Conservation (phyloP, 2,797 vertebrate species). For the Squalus acanthias region DNA sequence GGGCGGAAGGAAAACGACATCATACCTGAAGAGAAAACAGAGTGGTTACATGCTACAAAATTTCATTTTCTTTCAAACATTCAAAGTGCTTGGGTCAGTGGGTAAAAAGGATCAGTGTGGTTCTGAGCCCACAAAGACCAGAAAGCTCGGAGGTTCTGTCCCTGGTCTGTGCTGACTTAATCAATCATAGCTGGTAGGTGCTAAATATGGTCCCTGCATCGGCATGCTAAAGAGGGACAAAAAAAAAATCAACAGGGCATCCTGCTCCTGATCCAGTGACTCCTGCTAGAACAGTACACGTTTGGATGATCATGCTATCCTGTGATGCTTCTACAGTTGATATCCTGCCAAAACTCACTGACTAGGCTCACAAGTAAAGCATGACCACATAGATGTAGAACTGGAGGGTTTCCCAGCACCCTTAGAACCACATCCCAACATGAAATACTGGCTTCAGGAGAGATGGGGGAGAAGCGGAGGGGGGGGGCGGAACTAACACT, state of each 20-base stretch:
- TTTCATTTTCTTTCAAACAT: not conserved
- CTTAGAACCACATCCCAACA: not conserved
- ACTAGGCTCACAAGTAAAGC: not conserved
- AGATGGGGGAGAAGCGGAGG: not conserved
- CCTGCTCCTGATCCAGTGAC: not conserved
- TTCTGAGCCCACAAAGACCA: not conserved
- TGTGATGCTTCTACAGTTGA: not conserved
- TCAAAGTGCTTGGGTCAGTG: not conserved
- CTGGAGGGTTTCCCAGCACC: not conserved
- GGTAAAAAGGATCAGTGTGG: not conserved
- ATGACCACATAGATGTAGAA: not conserved
- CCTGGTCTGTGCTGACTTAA: not conserved
- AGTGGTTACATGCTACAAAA: not conserved
- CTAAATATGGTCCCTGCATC: not conserved
- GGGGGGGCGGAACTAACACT: too few species aligned
- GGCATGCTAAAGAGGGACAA: not conserved
- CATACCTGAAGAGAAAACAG: conserved; percentile 65
- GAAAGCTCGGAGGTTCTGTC: not conserved
- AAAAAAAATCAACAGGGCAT: not conserved
- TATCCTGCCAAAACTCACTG: not conserved
- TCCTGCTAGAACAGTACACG: not conserved
- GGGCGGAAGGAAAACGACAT: conserved; percentile 92
- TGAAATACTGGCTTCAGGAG: not conserved
- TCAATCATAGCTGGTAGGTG: not conserved
- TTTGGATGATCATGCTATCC: not conserved